phyloP scores from a whole-genome alignment of 2,113 vertebrate genomes.

The Tupaia chinensis region DNA sequence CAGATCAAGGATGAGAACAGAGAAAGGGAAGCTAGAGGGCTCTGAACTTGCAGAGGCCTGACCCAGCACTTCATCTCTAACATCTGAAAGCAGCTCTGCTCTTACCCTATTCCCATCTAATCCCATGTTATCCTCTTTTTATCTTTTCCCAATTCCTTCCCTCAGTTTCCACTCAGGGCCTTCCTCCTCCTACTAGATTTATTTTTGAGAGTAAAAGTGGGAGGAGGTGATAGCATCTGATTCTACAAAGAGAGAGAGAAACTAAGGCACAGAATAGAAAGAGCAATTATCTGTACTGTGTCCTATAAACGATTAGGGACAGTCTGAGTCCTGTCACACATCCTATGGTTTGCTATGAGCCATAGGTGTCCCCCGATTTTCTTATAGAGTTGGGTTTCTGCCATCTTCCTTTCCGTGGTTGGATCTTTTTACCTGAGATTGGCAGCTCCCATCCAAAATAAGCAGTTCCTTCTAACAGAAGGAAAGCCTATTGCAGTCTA shows the following conservation, averaged over 20 bases:
- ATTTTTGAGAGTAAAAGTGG: neutral
- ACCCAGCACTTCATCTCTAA: neutral
- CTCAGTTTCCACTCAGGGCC: neutral
- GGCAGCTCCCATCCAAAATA: neutral
- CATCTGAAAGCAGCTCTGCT: neutral
- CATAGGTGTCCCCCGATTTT: neutral
- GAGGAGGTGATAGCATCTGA: neutral
- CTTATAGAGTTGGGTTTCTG: neutral
- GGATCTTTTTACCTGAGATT: conserved; percentile 32
- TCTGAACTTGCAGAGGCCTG: neutral
- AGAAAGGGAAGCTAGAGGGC: neutral
- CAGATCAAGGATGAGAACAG: neutral
- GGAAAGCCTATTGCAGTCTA: conserved; percentile 80
- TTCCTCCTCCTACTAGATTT: neutral
- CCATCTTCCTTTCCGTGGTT: neutral
- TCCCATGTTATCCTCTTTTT: neutral
- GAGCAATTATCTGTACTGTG: neutral
- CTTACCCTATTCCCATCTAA: neutral
- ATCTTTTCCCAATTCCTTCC: neutral
- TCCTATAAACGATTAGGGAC: neutral
- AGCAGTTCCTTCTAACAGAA: conserved; percentile 75
- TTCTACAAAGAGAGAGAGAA: conserved; percentile 42
- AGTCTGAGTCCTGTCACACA: neutral
- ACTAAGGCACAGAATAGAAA: neutral
- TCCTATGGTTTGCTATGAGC: neutral